Base-by-base conservation (phyloP, 2,888 invertebrate species). In the Halictus ligatus region DNA sequence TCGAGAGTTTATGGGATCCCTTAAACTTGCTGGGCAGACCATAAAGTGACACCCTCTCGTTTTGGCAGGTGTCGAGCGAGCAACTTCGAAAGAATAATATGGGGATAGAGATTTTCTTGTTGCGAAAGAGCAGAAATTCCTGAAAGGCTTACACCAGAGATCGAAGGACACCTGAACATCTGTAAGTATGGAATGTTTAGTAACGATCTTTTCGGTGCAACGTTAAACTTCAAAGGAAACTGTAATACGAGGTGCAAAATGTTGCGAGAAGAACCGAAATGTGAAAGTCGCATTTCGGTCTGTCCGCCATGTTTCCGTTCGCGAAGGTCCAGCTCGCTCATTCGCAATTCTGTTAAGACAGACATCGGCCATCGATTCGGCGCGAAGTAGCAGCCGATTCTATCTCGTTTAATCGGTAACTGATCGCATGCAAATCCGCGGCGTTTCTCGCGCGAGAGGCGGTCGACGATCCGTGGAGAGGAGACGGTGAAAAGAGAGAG, bases 341-440 rank as follows among this genome's bases (percentile, higher is more conserved):
- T 73, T 77, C 60, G 46, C 35, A 54, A 25, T 79, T 75, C 50
- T 76, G 78, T 40, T n/a, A 86, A 76, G 77, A 80, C 80, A 86
- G 78, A 58, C 75, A 21, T 46, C 58, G 72, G 72, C 78, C 77
- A 85, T 88, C 89, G 87, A 90, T 86, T 89, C 89, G 73, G 77
- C 75, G 78, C 83, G 86, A 74, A 81, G 72, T 77, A 80, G 80
- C 80, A 75, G 83, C 71, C 90, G 92, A 92, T 90, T 91, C 89
- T 91, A 93, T 93, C 93, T 82, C 80, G 89, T 84, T 93, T 93
- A 93, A 93, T 93, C 93, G 93, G 92, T 93, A 92, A 92, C 91
- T 92, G 93, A 93, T 93, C 93, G 92, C 90, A 92, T 93, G 93
- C 93, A 93, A 93, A 93, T 93, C 87, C 88, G 69, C 79, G 73